Percentiles rank a stretch among this genome's conserved stretches.
These are phyloP conservation scores for Ursus arctos DNA, from an alignment of 2,113 vertebrate species.

Conservation along the genomic window DNA sequence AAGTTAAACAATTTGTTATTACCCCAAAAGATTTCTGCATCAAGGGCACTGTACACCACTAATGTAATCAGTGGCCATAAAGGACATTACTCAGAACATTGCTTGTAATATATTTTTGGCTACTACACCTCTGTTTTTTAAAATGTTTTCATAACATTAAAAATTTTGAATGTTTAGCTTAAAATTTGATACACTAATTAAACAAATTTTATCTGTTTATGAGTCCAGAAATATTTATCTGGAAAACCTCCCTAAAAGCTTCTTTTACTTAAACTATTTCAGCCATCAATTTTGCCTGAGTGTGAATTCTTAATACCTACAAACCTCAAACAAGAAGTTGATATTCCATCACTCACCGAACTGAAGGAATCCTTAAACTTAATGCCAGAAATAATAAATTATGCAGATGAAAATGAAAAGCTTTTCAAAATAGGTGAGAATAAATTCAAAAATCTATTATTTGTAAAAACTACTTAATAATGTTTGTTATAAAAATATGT, in stretches of 20 bases:
- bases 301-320: conserved; percentile 66
- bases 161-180: conserved; percentile 35
- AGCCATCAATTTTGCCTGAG: conserved; percentile 81
- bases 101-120: conserved; percentile 1
- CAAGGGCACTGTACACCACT: not conserved
- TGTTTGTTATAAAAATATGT: conserved; percentile 35
- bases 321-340: conserved; percentile 56
- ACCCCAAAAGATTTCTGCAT: not conserved
- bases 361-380: conserved; percentile 80
- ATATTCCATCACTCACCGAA: conserved; percentile 69
- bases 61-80: not conserved
- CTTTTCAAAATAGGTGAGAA: conserved; percentile 81
- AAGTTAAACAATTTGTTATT: conserved; percentile 36
- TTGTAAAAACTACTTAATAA: conserved; percentile 1
- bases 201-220: conserved; percentile 20
- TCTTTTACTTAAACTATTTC: conserved; percentile 73
- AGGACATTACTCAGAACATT: conserved; percentile 11
- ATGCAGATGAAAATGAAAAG: conserved; percentile 68
- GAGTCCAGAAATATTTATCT: conserved; percentile 59
- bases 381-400: conserved; percentile 75
- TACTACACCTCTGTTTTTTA: not conserved
- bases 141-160: not conserved
- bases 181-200: conserved; percentile 43
- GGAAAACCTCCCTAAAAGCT: conserved; percentile 37
- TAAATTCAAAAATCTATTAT: conserved; percentile 52